These are phyloP conservation scores for Adrianichthys oophorus DNA, from an alignment of 2,797 vertebrate genomes.

Conservation along the genomic window DNA sequence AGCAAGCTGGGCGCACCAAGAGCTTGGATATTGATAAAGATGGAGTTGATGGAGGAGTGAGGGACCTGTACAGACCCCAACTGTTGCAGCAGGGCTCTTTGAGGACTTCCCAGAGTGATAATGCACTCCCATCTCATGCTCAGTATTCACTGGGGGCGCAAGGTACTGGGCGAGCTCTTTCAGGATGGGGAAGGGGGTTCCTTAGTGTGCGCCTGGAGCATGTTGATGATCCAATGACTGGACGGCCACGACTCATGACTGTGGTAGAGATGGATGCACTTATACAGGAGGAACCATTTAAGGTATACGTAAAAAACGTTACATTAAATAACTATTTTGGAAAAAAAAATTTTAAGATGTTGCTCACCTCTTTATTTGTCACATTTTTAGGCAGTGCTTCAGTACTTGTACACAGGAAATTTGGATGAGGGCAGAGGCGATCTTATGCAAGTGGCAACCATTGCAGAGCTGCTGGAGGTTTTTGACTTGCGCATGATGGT, in stretches of 20 bases:
- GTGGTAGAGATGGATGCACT: conserved; percentile 84
- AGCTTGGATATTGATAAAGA: conserved; percentile 83
- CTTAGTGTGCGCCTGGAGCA: conserved; percentile 79
- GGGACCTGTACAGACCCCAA: conserved; percentile 58
- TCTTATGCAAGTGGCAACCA: conserved; percentile 90
- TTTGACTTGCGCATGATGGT: conserved; percentile 96
- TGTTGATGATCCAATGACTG: conserved; percentile 82
- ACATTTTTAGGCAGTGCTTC: conserved; percentile 79
- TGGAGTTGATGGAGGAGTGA: conserved; percentile 56
- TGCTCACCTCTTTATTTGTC: conserved; percentile 8
- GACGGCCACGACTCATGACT: conserved; percentile 79
- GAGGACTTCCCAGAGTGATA: conserved; percentile 83
- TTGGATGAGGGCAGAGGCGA: conserved; percentile 81
- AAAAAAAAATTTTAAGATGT: neutral
- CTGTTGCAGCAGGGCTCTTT: conserved; percentile 71
- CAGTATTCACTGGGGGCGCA: conserved; percentile 53
- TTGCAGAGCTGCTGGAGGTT: conserved; percentile 90
- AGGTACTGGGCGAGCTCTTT: conserved; percentile 74
- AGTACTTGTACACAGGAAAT: conserved; percentile 87
- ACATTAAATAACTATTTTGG: no score
- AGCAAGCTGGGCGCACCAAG: conserved; percentile 81
- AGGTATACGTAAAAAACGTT: conserved; percentile 48
- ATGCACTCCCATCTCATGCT: conserved; percentile 71
- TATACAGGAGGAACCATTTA: conserved; percentile 84
- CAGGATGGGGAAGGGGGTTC: conserved; percentile 86